phyloP scores from a whole-genome alignment of 2,113 vertebrate species.

The Cyanoramphus novaezelandiae region DNA sequence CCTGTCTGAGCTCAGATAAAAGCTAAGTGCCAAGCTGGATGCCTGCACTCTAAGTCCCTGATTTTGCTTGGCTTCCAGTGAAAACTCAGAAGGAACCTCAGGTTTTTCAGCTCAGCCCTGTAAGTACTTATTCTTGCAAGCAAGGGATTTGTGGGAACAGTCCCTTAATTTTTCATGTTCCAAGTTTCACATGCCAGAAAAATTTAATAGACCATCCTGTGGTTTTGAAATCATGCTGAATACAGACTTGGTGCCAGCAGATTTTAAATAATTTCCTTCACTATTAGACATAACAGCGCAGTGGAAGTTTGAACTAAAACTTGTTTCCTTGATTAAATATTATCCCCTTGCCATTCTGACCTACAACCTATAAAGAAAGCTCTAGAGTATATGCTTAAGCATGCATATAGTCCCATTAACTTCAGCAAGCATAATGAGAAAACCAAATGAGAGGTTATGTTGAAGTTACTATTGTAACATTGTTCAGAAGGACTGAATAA shows the following conservation, averaged over 20 bases:
- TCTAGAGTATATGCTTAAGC: conserved; percentile 6
- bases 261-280: conserved; percentile 47
- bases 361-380: not conserved
- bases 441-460: not conserved
- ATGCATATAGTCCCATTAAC: not conserved
- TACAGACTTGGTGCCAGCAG: not conserved
- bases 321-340: conserved; percentile 32
- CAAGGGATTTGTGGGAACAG: not conserved
- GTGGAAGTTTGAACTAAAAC: conserved; percentile 23
- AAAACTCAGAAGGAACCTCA: not conserved
- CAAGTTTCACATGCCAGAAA: not conserved
- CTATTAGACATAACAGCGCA: not conserved
- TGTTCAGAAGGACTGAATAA: not conserved
- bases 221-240: conserved; percentile 21
- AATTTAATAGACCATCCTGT: conserved; percentile 5
- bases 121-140: not conserved
- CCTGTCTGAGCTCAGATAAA: not conserved
- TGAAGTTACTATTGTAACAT: not conserved
- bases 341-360: conserved; percentile 11
- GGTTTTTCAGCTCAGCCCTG: conserved; percentile 2
- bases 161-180: not conserved
- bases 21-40: not conserved
- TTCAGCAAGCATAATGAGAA: conserved; percentile 4
- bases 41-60: not conserved
- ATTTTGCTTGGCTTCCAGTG: not conserved